Conservation (phyloP, 2,113 vertebrate genomes). For the Pseudonaja textilis region DNA sequence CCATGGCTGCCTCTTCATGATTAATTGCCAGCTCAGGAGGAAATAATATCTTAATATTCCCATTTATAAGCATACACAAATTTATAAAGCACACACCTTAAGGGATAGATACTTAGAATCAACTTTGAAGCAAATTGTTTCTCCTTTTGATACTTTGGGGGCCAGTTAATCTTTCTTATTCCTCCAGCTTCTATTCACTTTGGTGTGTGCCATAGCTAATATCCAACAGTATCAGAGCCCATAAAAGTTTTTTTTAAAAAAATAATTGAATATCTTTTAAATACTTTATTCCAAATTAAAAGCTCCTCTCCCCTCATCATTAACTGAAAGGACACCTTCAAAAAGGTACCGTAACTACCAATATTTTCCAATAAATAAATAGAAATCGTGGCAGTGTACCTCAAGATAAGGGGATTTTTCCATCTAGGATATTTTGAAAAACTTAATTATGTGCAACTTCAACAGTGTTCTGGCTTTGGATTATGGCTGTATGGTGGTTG, state of each 20-base stretch:
- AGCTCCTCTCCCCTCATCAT: not conserved
- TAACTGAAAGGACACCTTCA: not conserved
- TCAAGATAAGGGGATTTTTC: not conserved
- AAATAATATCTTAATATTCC: not conserved
- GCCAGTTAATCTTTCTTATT: no score
- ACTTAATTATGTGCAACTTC: not conserved
- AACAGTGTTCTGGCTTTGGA: not conserved
- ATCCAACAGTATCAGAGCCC: not conserved
- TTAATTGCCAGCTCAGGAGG: not conserved
- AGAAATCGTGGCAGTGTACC: not conserved
- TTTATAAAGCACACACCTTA: not conserved
- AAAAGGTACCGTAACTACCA: not conserved
- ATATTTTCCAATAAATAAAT: not conserved
- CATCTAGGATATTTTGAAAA: not conserved
- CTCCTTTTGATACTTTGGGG: not conserved
- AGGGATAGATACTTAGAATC: not conserved
- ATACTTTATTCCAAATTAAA: not conserved
- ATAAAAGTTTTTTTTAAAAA: not conserved
- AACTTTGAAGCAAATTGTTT: not conserved
- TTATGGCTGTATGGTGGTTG: not conserved
- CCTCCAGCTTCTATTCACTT: not conserved
- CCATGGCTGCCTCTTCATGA: not conserved
- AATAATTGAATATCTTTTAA: not conserved
- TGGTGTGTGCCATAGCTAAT: not conserved
- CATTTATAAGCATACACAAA: not conserved